Base-by-base conservation (phyloP, 2,888 invertebrate genomes). In the Spodoptera littoralis region DNA sequence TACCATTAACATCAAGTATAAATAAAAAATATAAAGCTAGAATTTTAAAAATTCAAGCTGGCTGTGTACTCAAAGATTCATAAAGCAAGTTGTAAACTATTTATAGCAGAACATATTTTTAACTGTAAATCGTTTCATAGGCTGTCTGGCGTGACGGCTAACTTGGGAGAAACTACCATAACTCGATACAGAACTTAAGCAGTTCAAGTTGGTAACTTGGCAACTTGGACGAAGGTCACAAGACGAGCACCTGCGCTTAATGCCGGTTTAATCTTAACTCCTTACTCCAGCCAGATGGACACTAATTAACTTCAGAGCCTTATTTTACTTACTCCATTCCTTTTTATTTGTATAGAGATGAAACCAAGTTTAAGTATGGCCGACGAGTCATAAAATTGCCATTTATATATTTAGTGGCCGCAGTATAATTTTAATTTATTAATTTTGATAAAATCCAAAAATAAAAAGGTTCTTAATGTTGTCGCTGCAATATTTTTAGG, bases 281-380 rank as follows among this genome's bases (percentile, higher is more conserved):
- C 61, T 64, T 65, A 12, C 46, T 42, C 18, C 48, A 48, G 66
- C 51, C 77, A 77, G 77, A 69, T 78, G 77, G 64, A 78, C 59
- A 57, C 56, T 78, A 75, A 77, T 78, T 78, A 78, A 69, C 65
- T 69, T 68, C 51, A 52, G n/a, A 56, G 63, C 60, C 72, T 72
- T 52, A 63, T 53, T 68, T 56, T n/a, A 44, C 53, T 41, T 61
- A 51, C 60, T 65, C 62, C 22, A 74, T 70, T 74, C 62, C 13
- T 36, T 60, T 73, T 61, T 45, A 43, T 56, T 44, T 49, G 22
- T 53, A 9, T 8, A 22, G 4, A 24, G 49, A 64, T 63, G 55
- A 57, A 55, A 45, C 27, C 22, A 18, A 12, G 36, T 44, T 45
- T 44, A 47, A 45, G 45, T 43, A 68, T 49, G 48, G 30, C 13